Base-by-base conservation (phyloP, 2,113 vertebrate species). In the Puntigrus tetrazona region DNA sequence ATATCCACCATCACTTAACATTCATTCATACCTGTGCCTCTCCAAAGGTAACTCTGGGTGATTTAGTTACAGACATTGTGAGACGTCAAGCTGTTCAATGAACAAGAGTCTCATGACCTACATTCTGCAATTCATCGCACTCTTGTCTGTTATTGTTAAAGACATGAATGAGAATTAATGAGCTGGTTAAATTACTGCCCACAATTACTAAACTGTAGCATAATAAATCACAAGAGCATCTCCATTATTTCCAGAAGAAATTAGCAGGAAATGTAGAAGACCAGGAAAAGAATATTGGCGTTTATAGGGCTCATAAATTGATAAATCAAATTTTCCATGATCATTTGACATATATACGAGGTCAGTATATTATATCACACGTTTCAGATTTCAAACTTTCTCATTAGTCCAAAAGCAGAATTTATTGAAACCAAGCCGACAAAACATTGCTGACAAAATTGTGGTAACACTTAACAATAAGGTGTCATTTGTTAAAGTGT, bases 131-230 rank as follows among this genome's bases (percentile, higher is more conserved):
- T 73, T 73, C 36, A 43, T 25, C n/a, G 11, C 31, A 22, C 70
- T 73, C n/a, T 73, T 73, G 38, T n/a, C 13, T 65, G 27, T 41
- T 73, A 43, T 43, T 73, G 2, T n/a, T 25, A 25, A 41, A 73
- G 38, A 73, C 22, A 43, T 72, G 36, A 41, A 72, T 41, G 67
- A n/a, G 20, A 72, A 72, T 72, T 41, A 72, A 72, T 72, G 34
- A 41, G 36, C 70, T 73, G 36, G n/a, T 73, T 73, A 45, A 73
- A 73, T 41, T 73, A 14, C 38, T 25, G 14, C 16, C 65, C 65
- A 36, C 31, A 69, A 69, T 69, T 22, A 69, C 31, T 36, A 69
- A 69, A 69, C 13, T 34, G 65, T 6, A 69, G 65, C 31, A 69
- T 69, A 69, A 69, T 69, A 36, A 69, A 69, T 63, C 11, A 63